Evolutionary conservation across 2,797 vertebrate genomes (phyloP), one percentile per base, ranked within the genome.

Genomic region (Sus cebifrons): DNA sequence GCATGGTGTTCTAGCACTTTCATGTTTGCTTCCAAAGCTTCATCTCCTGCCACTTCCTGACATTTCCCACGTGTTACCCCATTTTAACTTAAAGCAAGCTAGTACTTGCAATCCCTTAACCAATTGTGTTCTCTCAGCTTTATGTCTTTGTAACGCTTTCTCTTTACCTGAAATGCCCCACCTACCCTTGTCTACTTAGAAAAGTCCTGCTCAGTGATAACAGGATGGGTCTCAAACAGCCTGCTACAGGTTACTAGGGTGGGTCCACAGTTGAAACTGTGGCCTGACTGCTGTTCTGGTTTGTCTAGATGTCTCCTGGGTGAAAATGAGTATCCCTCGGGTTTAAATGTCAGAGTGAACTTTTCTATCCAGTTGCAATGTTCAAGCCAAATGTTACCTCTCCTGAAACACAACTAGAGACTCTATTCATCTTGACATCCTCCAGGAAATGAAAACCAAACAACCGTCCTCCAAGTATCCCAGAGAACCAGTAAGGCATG

Each of bases 341-440:
- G 27, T 86, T 94, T 88, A 95, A 54, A 91, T 86, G 65, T 73
- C 40, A 90, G 49, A 68, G 65, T 88, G 27, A 36, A 74, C 20
- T 85, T 85, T 83, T 92, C 73, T 95, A n/a, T 89, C 2, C 7
- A 77, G 49, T 86, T 40, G 25, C 12, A 49, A 81, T 78, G 15
- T 29, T 90, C 75, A 64, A 92, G 65, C 20, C 77, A 73, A 94
- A 78, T 44, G 17, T 79, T n/a, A 52, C 62, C 44, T 84, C 60
- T 94, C 65, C 70, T 68, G 67, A 94, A 92, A 90, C 20, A 84
- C 54, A 89, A 20, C 13, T 78, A 40, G 40, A 94, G 36, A 68
- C n/a, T 86, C 73, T 86, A 58, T 75, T n/a, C 65, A 74, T 92
- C 40, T 49, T 32, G 60, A 40, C 3, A 82, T 13, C 15, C n/a